Percentiles rank a stretch among this genome's conserved stretches.
Conservation (phyloP, 2,113 vertebrate genomes). For the Takifugu flavidus region DNA sequence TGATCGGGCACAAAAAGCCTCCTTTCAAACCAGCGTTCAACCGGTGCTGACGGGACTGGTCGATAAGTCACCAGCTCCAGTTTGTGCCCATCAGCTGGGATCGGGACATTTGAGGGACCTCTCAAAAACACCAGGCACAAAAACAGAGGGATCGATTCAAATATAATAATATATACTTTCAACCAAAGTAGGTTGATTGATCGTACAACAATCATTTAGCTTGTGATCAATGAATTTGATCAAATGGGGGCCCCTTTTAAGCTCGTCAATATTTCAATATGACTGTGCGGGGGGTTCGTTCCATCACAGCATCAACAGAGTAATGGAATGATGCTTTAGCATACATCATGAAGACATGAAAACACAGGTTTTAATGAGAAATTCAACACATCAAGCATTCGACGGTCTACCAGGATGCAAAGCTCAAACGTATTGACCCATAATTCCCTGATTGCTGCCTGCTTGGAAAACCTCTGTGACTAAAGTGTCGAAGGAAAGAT, state of each 20-base stretch:
- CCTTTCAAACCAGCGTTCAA: constrained; percentile 14
- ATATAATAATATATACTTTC: background rate
- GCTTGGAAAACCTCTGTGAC: constrained; percentile 18
- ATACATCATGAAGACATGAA: constrained; percentile 15
- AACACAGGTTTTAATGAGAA: constrained; percentile 21
- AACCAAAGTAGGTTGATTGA: background rate
- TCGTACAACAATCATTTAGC: too few relatives aligned
- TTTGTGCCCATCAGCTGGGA: background rate
- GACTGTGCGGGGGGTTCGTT: background rate
- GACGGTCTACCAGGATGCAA: constrained; percentile 1
- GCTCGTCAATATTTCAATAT: background rate
- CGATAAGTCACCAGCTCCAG: background rate
- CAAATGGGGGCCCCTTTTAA: background rate
- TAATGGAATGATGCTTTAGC: constrained; percentile 57
- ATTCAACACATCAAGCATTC: too few relatives aligned
- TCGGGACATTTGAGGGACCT: too few relatives aligned
- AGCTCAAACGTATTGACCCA: constrained; percentile 15
- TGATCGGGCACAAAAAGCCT: constrained; percentile 52
- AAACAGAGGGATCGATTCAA: background rate
- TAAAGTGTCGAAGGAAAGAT: constrained; percentile 20
- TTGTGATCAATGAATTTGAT: background rate
- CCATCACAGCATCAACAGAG: background rate
- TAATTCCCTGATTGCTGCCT: background rate
- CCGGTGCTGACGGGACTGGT: background rate
- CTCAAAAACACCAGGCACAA: background rate